Evolutionary conservation across 2,797 vertebrate genomes (phyloP).

Genomic region (Gymnothorax reevesii): DNA sequence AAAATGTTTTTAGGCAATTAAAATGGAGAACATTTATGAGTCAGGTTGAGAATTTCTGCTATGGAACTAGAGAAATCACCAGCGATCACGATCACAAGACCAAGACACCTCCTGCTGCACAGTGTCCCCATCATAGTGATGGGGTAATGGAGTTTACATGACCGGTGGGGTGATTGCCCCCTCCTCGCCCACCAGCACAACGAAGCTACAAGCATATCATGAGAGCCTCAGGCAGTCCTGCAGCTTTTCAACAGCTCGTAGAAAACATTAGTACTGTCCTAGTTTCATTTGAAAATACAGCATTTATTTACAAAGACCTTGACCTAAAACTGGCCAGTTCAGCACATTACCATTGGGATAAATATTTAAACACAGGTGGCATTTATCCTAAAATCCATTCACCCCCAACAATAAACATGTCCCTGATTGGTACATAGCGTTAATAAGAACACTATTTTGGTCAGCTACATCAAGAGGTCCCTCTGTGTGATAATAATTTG

Average conservation of each 20-base stretch:
- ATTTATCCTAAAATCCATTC: background rate
- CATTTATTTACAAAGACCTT: conserved; percentile 5
- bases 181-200: background rate
- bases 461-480: background rate
- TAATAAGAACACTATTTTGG: background rate
- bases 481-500: background rate
- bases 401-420: background rate
- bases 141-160: too few species aligned
- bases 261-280: background rate
- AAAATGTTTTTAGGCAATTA: too few species aligned
- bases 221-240: background rate
- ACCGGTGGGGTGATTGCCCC: background rate
- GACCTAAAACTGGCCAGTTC: background rate
- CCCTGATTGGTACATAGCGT: background rate
- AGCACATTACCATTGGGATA: background rate
- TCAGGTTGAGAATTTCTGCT: too few species aligned
- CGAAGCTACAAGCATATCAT: background rate
- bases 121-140: too few species aligned
- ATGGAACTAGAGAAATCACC: too few species aligned
- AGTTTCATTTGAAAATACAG: background rate
- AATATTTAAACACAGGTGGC: background rate
- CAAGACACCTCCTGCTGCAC: too few species aligned
- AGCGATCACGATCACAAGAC: too few species aligned
- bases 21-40: too few species aligned
- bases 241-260: background rate